These are phyloP conservation scores for Chiloscyllium plagiosum DNA, from an alignment of 2,113 vertebrate species.

Conservation along the genomic window DNA sequence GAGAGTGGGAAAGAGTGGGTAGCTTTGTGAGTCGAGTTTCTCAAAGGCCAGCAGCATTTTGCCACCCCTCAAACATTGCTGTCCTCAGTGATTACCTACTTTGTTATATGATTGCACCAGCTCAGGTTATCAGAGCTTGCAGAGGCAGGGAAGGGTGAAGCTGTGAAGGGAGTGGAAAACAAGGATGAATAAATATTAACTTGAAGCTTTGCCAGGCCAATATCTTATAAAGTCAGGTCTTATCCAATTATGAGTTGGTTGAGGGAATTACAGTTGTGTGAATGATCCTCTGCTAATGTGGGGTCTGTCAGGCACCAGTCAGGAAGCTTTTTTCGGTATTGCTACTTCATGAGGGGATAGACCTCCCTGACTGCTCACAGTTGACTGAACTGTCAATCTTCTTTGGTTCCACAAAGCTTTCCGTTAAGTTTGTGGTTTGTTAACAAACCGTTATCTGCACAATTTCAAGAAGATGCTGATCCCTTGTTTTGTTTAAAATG, in stretches of 20 bases:
- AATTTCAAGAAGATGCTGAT: neutral
- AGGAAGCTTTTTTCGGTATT: neutral
- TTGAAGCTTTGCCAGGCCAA: neutral
- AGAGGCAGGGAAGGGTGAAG: too few relatives aligned
- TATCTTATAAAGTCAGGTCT: neutral
- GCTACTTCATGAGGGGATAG: neutral
- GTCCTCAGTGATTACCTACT: too few relatives aligned
- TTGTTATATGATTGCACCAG: too few relatives aligned
- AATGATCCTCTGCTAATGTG: neutral
- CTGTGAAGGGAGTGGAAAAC: neutral
- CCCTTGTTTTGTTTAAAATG: neutral
- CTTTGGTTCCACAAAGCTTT: neutral
- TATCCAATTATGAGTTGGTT: neutral
- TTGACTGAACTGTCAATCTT: neutral
- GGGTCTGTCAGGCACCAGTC: neutral
- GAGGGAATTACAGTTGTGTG: neutral
- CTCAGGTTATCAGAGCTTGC: too few relatives aligned
- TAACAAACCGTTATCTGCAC: neutral
- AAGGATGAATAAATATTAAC: neutral
- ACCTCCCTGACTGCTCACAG: neutral
- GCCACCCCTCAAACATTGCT: too few relatives aligned
- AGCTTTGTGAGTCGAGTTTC: too few relatives aligned
- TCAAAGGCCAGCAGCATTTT: too few relatives aligned
- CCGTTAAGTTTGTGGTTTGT: neutral
- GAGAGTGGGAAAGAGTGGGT: too few relatives aligned